Evolutionary conservation across 1,140 invertebrate species (phyloP).

Genomic region (Harlomillsia oculata): DNA sequence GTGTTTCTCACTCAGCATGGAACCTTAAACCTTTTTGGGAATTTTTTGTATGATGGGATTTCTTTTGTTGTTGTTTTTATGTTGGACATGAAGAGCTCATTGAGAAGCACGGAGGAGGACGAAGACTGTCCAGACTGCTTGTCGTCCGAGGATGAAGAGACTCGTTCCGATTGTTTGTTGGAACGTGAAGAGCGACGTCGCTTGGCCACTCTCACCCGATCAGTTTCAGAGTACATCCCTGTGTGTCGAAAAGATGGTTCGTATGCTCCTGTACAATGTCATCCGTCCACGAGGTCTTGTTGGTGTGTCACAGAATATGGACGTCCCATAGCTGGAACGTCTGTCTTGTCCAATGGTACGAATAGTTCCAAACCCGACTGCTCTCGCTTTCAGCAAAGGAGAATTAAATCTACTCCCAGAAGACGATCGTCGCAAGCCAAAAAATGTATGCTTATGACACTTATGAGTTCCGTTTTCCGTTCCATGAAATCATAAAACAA

Average conservation of each 20-base stretch:
- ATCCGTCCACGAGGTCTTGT: conserved; percentile 60
- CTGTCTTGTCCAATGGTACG: conserved; percentile 48
- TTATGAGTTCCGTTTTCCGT: not conserved
- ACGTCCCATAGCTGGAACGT: conserved; percentile 63
- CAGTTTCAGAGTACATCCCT: conserved; percentile 42
- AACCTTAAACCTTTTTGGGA: too few relatives aligned
- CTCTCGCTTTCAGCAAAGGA: conserved; percentile 36
- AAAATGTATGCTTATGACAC: conserved; percentile 17
- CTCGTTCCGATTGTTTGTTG: conserved; percentile 14
- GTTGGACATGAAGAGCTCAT: conserved; percentile 9
- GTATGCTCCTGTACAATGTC: conserved; percentile 74
- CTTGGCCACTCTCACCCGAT: conserved; percentile 2
- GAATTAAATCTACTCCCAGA: conserved; percentile 24
- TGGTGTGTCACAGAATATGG: conserved; percentile 77
- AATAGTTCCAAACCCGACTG: conserved; percentile 53
- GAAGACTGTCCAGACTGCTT: conserved; percentile 24
- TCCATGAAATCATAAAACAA: not conserved
- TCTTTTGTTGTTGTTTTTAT: not conserved
- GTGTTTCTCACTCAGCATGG: too few relatives aligned
- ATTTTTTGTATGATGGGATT: not conserved
- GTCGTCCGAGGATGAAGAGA: conserved; percentile 17
- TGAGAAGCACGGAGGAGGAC: not conserved
- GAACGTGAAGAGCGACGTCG: conserved; percentile 24
- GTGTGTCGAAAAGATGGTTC: conserved; percentile 68
- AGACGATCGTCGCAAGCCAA: conserved; percentile 29